phyloP scores from a whole-genome alignment of 2,888 invertebrate species.

The Agriotes lineatus region DNA sequence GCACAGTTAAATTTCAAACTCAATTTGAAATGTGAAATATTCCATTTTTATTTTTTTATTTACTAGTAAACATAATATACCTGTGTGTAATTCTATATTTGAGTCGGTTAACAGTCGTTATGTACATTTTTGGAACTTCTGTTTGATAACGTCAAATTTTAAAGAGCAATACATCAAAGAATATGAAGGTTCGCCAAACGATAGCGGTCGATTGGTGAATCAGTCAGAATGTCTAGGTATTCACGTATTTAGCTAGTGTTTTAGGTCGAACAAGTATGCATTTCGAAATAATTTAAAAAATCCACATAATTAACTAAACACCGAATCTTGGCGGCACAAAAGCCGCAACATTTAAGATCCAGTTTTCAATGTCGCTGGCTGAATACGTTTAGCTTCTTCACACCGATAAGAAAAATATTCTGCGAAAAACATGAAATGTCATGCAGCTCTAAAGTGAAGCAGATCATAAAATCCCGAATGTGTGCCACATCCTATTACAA shows the following conservation, averaged over 20 bases:
- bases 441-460: no score
- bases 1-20: no score
- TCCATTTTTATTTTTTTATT: no score
- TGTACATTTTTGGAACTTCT: neutral
- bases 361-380: neutral
- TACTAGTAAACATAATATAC: no score
- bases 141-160: neutral
- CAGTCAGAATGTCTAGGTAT: neutral
- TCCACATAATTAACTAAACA: no score
- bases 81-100: no score
- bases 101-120: no score
- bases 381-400: neutral
- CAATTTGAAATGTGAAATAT: no score
- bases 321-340: no score
- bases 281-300: neutral
- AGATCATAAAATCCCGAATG: neutral
- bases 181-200: neutral
- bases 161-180: conserved; percentile 3
- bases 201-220: neutral
- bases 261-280: neutral
- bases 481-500: neutral
- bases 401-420: no score
- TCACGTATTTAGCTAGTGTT: neutral
- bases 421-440: no score
- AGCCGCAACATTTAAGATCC: no score